Evolutionary conservation across 2,797 vertebrate genomes (phyloP).

Genomic region (Bufotes viridis): DNA sequence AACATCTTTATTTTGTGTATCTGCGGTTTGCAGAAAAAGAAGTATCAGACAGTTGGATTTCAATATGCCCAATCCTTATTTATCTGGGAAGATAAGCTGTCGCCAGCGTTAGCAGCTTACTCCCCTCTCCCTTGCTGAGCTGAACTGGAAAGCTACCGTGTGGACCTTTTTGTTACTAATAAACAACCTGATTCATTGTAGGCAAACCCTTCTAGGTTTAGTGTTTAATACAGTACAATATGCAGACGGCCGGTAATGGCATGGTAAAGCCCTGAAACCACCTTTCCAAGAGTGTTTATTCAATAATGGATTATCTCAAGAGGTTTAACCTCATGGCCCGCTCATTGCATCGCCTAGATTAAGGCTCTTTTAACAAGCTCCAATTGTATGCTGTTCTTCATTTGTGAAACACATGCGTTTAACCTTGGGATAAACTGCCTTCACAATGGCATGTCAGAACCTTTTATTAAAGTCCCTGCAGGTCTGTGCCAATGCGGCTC

Average conservation of each 20-base stretch:
- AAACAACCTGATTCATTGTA: background rate
- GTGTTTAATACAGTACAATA: background rate
- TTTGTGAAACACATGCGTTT: constrained; percentile 49
- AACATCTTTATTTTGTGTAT: too few species aligned
- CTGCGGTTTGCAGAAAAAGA: too few species aligned
- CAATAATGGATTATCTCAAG: constrained; percentile 48
- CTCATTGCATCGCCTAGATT: constrained; percentile 25
- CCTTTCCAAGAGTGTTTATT: constrained; percentile 44
- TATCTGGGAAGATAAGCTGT: too few species aligned
- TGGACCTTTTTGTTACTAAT: background rate
- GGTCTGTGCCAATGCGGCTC: constrained; percentile 43
- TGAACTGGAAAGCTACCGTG: constrained; percentile 1
- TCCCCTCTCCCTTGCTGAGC: too few species aligned
- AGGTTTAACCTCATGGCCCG: constrained; percentile 32
- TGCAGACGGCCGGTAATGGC: constrained; percentile 1
- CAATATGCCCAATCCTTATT: too few species aligned
- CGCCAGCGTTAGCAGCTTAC: too few species aligned
- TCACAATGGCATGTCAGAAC: constrained; percentile 51
- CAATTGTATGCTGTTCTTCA: constrained; percentile 48
- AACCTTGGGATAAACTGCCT: constrained; percentile 54
- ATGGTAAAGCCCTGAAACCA: constrained; percentile 26
- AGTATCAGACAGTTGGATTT: too few species aligned
- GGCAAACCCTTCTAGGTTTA: background rate
- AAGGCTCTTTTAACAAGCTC: constrained; percentile 56
- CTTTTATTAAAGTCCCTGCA: constrained; percentile 43